Conservation (phyloP, 2,113 vertebrate species). For the Oreochromis tanganicae region DNA sequence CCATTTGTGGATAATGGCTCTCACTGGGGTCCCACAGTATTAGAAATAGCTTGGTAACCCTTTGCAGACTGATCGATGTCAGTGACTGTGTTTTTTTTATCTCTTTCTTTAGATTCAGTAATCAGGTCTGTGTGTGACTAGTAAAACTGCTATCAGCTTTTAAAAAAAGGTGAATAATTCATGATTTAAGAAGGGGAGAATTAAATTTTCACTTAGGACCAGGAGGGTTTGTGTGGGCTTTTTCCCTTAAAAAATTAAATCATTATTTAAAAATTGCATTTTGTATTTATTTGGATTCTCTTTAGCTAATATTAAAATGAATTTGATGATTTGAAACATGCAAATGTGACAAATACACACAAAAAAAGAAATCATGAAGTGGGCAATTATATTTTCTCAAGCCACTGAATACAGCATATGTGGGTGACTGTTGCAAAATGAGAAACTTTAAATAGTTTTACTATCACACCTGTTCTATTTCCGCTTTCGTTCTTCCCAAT, state of each 20-base stretch:
- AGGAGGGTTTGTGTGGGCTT: not conserved
- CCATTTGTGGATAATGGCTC: not conserved
- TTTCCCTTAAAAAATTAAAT: rapidly evolving
- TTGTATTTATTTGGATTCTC: not conserved
- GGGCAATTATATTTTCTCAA: not conserved
- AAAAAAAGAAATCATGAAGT: not conserved
- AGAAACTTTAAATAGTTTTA: not conserved
- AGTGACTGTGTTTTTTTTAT: not conserved
- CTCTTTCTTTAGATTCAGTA: not conserved
- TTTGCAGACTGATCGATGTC: not conserved
- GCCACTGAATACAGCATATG: not conserved
- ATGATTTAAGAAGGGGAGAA: not conserved
- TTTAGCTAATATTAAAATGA: not conserved
- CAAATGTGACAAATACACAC: not conserved
- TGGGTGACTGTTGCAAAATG: not conserved
- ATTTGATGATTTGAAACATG: not conserved
- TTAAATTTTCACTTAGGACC: not conserved
- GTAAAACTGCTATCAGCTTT: not conserved
- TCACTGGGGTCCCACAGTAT: not conserved
- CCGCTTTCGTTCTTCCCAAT: constrained; percentile 80
- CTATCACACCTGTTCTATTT: constrained; percentile 78
- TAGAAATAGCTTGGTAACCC: not conserved
- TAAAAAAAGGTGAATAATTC: not conserved
- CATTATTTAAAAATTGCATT: not conserved
- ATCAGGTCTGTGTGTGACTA: not conserved